Conservation (phyloP, 2,888 invertebrate genomes). For the Chrysolina americana region DNA sequence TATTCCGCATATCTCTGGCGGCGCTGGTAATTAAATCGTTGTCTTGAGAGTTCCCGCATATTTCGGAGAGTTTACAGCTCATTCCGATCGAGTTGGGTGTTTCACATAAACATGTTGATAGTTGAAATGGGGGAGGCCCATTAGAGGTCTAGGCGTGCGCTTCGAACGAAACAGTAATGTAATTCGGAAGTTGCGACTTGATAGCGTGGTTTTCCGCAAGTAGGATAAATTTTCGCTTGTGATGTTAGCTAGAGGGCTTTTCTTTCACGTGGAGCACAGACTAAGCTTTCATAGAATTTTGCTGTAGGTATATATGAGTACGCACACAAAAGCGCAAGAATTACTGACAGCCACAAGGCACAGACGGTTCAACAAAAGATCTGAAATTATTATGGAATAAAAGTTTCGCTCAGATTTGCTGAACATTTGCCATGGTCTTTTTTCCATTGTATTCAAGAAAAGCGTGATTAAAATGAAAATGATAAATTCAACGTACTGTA, state of each 20-base stretch:
- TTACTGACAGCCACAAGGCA: too few species aligned
- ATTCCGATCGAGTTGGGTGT: background rate
- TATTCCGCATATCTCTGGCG: slow-evolving; percentile 2
- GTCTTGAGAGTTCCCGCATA: slow-evolving; percentile 23
- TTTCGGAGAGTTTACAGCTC: slow-evolving; percentile 14
- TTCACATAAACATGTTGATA: slow-evolving; percentile 12
- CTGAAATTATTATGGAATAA: too few species aligned
- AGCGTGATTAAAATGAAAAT: too few species aligned
- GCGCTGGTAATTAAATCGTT: slow-evolving; percentile 23
- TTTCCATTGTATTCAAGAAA: too few species aligned
- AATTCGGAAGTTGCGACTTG: background rate
- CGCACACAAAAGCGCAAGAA: too few species aligned
- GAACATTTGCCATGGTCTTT: too few species aligned
- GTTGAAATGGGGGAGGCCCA: background rate
- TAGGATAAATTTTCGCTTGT: background rate
- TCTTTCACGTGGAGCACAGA: background rate
- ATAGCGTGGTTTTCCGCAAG: background rate
- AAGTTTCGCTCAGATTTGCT: too few species aligned
- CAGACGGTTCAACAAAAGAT: too few species aligned
- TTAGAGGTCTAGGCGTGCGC: background rate
- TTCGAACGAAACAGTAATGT: background rate
- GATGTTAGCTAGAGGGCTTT: background rate
- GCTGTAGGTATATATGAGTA: too few species aligned
- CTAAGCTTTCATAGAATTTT: too few species aligned
- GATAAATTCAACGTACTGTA: too few species aligned